phyloP scores from a whole-genome alignment of 2,113 vertebrate genomes.

The Quiscalus mexicanus region DNA sequence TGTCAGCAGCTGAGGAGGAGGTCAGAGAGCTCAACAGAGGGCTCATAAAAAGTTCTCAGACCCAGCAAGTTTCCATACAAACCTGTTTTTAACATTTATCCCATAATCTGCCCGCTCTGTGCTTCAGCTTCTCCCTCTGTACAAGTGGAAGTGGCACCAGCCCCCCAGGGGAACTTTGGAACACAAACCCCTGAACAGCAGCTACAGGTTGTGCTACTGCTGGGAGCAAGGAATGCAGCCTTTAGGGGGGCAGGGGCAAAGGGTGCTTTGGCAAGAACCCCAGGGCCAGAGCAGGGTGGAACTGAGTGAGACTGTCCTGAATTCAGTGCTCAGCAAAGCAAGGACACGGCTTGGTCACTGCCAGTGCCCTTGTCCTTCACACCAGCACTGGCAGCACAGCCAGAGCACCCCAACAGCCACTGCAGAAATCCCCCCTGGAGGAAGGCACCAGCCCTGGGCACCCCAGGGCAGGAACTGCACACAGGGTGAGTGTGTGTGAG shows the following conservation, averaged over 20 bases:
- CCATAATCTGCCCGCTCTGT: neutral
- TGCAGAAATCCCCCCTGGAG: neutral
- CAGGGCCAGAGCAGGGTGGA: neutral
- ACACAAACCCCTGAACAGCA: too few species aligned
- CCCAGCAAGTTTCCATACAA: neutral
- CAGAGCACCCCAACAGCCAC: neutral
- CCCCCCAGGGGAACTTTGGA: neutral
- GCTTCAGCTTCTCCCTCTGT: neutral
- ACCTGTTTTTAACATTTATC: neutral
- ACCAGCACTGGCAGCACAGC: neutral
- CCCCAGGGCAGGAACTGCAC: accelerated
- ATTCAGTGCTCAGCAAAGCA: neutral
- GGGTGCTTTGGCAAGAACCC: neutral
- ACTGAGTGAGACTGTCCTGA: accelerated
- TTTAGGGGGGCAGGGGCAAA: neutral
- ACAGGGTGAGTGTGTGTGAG: neutral
- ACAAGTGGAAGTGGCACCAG: neutral
- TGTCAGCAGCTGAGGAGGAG: neutral
- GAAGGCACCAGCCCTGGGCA: neutral
- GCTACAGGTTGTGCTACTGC: neutral
- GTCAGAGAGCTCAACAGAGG: neutral
- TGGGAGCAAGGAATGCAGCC: too few species aligned
- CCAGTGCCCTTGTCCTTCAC: neutral
- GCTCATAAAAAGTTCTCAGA: neutral
- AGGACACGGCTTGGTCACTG: neutral